These are phyloP conservation scores for Apodemus sylvaticus DNA, from an alignment of 2,113 vertebrate genomes.

Conservation along the genomic window DNA sequence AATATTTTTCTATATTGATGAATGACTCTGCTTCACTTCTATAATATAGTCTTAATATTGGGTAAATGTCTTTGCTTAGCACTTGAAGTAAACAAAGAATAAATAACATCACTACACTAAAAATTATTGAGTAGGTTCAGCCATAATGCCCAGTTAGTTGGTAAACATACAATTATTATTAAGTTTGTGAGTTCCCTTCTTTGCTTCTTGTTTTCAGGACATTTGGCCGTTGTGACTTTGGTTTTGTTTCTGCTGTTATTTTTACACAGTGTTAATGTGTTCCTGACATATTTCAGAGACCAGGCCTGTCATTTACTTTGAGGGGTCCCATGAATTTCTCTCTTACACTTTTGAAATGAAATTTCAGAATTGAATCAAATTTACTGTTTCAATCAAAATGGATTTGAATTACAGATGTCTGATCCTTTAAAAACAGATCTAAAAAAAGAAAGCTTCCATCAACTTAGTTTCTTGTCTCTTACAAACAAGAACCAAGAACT, in stretches of 20 bases:
- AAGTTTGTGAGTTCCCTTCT: conserved; percentile 44
- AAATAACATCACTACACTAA: neutral
- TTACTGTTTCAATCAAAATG: conserved; percentile 80
- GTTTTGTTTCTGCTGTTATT: conserved; percentile 75
- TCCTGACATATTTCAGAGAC: conserved; percentile 79
- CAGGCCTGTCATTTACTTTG: conserved; percentile 77
- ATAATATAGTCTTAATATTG: neutral
- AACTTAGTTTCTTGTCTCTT: conserved; percentile 73
- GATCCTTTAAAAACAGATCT: conserved; percentile 76
- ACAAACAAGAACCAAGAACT: conserved; percentile 71
- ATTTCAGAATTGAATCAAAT: conserved; percentile 79
- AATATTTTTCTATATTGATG: neutral
- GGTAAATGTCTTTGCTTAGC: neutral
- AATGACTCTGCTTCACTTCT: neutral
- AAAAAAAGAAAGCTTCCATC: conserved; percentile 75
- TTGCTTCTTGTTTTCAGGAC: conserved; percentile 66
- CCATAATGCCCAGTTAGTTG: conserved; percentile 12
- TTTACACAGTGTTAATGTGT: conserved; percentile 77
- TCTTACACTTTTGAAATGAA: conserved; percentile 80
- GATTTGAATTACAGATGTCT: conserved; percentile 80
- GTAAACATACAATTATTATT: conserved; percentile 61
- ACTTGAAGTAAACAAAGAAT: neutral
- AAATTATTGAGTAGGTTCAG: conserved; percentile 47
- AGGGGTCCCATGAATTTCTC: conserved; percentile 73
- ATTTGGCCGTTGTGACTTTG: conserved; percentile 70